Evolutionary conservation across 1,140 invertebrate species (phyloP), one percentile per base, ranked within the genome.

Genomic region (Drosophila triauraria): DNA sequence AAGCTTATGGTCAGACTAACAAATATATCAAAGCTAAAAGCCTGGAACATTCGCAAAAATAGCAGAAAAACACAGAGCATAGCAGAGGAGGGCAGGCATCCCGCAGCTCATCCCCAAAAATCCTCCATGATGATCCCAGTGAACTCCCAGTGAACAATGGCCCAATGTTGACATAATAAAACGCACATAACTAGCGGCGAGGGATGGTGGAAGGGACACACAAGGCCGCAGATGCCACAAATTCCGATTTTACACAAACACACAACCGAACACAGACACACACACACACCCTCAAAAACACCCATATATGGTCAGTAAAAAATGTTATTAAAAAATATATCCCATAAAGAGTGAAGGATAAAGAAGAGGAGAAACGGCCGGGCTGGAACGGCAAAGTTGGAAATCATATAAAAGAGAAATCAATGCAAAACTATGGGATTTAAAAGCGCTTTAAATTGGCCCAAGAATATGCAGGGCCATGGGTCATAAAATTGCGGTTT

Each of bases 111-210:
- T 65, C 38, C 35, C 78, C 74, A 70, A 64, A 62, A 84, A 56
- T 60, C 59, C 40, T 27, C 51, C 70, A 60, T 51, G 70, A 72
- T 72, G 70, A 72, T 72, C 70, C 70, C 70, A 71, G 67, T 59
- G 69, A 72, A 69, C 69, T 72, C 54, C 58, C 48, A 32, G 44
- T 88, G 84, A 80, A 87, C 84, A 87, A 87, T 87, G 80, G 71
- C 69, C 80, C 84, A 70, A 88, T 88, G 84, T 88, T 87, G 80
- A 88, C 84, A 87, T 88, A 88, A 88, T 87, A 88, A 87, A 82
- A 86, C 72, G 80, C 84, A 87, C 78, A 84, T 88, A 87, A 87
- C 84, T 84, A 88, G 68, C 68, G 72, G 56, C 61, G 59, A 72
- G 57, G 42, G 42, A 27, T 61, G 63, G 43, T 60, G 48, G 67